Conservation (phyloP, 2,888 invertebrate species). For the Stratiomys singularior region DNA sequence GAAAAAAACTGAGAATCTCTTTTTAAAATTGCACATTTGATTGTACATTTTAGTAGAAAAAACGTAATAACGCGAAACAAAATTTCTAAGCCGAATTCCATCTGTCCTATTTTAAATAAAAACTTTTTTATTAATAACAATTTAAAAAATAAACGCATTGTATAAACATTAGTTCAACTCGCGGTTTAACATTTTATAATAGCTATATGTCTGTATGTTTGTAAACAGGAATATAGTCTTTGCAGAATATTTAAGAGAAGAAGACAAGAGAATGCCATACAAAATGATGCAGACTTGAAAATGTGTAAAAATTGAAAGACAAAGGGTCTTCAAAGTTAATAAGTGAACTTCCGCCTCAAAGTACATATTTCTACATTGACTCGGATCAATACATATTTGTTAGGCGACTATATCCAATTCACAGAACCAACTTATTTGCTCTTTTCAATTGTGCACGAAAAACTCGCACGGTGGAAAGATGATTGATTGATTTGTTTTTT, state of each 20-base stretch:
- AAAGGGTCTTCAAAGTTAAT: neutral
- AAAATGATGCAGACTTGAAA: slow-evolving; percentile 49
- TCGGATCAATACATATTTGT: neutral
- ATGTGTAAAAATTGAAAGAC: slow-evolving; percentile 43
- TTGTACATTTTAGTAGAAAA: neutral
- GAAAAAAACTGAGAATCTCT: too few relatives aligned
- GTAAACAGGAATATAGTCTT: neutral
- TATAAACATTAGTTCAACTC: neutral
- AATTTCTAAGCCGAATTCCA: slow-evolving; percentile 4
- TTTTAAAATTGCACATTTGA: neutral
- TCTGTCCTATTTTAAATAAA: neutral
- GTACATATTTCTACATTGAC: slow-evolving; percentile 28
- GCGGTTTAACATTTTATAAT: neutral
- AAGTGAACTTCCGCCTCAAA: slow-evolving; percentile 36
- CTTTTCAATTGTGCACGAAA: neutral
- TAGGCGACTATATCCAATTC: neutral
- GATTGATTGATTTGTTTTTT: too few relatives aligned
- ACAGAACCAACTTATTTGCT: neutral
- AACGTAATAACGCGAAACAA: neutral
- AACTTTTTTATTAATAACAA: neutral
- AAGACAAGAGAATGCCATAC: slow-evolving; percentile 49
- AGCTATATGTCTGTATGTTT: neutral
- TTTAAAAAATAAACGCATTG: neutral
- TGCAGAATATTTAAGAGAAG: slow-evolving; percentile 7
- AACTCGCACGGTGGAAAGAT: too few relatives aligned